Percentiles rank a stretch among this genome's conserved stretches.
Conservation (phyloP, 2,888 invertebrate genomes). For the Plebejus anna region DNA sequence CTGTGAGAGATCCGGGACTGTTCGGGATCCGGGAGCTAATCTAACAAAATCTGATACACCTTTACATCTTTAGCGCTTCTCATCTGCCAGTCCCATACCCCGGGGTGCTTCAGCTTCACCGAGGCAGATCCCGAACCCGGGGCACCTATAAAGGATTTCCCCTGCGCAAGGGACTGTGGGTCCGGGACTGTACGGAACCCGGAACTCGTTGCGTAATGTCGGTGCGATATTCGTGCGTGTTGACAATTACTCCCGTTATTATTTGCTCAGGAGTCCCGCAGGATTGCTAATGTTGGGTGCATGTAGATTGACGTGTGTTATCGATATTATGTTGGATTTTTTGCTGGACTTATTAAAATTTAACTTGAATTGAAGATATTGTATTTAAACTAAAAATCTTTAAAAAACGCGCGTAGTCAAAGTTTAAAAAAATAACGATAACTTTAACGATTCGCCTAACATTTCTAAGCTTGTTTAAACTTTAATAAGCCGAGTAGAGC, state of each 20-base stretch:
- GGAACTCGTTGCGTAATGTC: conserved; percentile 55
- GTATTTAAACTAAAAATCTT: not conserved
- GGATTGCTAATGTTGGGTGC: conserved; percentile 37
- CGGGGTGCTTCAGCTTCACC: no score
- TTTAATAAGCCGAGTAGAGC: not conserved
- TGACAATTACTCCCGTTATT: conserved; percentile 75
- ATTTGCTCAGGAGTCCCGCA: conserved; percentile 63
- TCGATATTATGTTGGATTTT: not conserved
- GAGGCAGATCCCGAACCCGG: no score
- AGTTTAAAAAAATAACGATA: not conserved
- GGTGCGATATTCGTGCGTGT: conserved; percentile 62
- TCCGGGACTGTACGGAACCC: no score
- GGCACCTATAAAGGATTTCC: no score
- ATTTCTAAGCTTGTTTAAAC: no score
- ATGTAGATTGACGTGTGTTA: not conserved
- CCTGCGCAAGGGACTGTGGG: no score
- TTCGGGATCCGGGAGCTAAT: no score
- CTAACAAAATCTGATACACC: no score
- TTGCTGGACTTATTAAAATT: not conserved
- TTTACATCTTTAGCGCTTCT: no score
- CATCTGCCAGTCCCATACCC: no score
- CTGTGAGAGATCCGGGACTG: not conserved
- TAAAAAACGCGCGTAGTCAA: not conserved
- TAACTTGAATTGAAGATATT: not conserved
- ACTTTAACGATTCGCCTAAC: not conserved